phyloP scores from a whole-genome alignment of 2,797 vertebrate species.

The Trematomus bernacchii region DNA sequence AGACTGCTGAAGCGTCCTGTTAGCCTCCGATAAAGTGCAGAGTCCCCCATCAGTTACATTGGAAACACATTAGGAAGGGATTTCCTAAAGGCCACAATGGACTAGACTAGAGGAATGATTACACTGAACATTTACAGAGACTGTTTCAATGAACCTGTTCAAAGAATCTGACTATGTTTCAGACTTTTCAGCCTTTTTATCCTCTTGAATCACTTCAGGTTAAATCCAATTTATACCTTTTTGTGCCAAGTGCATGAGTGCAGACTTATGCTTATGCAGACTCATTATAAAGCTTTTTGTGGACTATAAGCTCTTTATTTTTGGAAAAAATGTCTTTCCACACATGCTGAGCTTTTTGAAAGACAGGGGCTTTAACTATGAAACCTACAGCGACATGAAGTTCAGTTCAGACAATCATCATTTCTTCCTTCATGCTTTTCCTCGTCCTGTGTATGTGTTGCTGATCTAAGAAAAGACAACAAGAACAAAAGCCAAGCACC shows the following conservation, averaged over 20 bases:
- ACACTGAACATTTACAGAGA: not conserved
- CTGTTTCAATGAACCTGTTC: too few species aligned
- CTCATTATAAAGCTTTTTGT: not conserved
- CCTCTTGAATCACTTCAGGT: too few species aligned
- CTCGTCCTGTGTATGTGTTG: constrained; percentile 25
- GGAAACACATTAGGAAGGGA: not conserved
- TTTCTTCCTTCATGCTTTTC: not conserved
- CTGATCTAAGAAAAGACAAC: constrained; percentile 53
- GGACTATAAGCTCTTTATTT: not conserved
- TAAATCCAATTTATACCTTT: too few species aligned
- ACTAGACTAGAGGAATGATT: not conserved
- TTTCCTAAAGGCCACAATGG: not conserved
- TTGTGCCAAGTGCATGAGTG: not conserved
- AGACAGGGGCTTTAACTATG: not conserved
- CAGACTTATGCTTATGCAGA: not conserved
- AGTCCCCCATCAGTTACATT: not conserved
- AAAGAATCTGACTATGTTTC: too few species aligned
- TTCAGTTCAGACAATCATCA: too few species aligned
- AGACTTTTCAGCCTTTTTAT: too few species aligned
- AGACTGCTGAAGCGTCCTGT: not conserved
- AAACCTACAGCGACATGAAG: not conserved
- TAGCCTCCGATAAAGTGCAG: not conserved
- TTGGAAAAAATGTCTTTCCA: not conserved
- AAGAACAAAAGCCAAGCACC: constrained; percentile 62
- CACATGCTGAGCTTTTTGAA: not conserved